Base-by-base conservation (phyloP, 2,797 vertebrate genomes). In the Sebastolobus alascanus region DNA sequence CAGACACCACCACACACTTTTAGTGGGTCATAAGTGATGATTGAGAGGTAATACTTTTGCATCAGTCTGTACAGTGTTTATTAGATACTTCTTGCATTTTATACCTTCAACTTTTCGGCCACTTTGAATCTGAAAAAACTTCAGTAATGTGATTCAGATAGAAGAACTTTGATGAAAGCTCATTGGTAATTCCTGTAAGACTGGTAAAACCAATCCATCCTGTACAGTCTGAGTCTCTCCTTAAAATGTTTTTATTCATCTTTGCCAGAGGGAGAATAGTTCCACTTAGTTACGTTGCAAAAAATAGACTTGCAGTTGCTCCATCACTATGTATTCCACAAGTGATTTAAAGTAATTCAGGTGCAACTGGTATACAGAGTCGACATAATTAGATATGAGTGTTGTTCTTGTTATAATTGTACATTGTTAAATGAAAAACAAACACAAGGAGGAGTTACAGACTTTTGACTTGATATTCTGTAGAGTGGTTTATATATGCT, bases 141-240 rank as follows among this genome's bases (percentile, higher is more conserved):
- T 78, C 8, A 8, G 50, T 78, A 73, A 80, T 86, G 40, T 0
- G n/a, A 83, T 84, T 88, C 68, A 79, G 60, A 63, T 59, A 63
- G 67, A 75, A 61, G 77, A 84, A 81, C 56, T 83, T 37, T 61
- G 72, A 75, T 69, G 73, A 77, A 89, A 90, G 66, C 79, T 87
- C 64, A 84, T 55, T 83, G 75, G 77, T 83, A 84, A 85, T 89
- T 90, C 66, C 79, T 86, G 81, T 81, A 77, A 85, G 58, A 85
- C 55, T 74, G 66, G 75, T 88, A 79, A 93, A 88, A 88, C 77
- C 87, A 85, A 88, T 86, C 79, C 72, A 83, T 86, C 87, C 88
- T 61, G 25, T 82, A 77, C 78, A 85, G 80, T 12, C 68, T 52
- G 12, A 31, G 29, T 85, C 37, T 81, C 55, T 58, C 46, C 77